These are phyloP conservation scores for Borostomias antarcticus DNA, from an alignment of 2,797 vertebrate species.

Conservation along the genomic window DNA sequence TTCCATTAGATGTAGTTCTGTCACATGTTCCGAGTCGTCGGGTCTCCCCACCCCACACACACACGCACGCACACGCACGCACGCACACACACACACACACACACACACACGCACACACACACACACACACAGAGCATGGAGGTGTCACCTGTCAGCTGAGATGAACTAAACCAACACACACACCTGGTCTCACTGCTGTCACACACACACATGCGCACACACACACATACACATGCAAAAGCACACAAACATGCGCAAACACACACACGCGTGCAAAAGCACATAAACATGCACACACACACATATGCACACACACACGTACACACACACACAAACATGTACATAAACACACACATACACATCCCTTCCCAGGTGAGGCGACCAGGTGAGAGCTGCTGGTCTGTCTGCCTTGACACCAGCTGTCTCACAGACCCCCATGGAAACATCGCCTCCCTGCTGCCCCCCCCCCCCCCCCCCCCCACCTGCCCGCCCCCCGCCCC, in stretches of 20 bases:
- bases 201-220: no score
- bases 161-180: no score
- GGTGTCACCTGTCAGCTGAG: no score
- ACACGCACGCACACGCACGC: not conserved
- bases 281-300: constrained; percentile 3
- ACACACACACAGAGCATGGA: no score
- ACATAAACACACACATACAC: constrained; percentile 7
- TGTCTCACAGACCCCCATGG: constrained; percentile 31
- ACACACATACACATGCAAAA: no score
- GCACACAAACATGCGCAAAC: constrained; percentile 22
- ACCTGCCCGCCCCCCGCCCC: constrained; percentile 1
- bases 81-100: constrained; percentile 1
- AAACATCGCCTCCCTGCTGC: constrained; percentile 13
- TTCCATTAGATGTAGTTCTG: no score
- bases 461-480: not conserved
- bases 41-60: not conserved
- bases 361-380: not conserved
- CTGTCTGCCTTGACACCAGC: constrained; percentile 20
- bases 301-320: not conserved
- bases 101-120: not conserved
- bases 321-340: constrained; percentile 1
- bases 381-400: not conserved
- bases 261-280: not conserved
- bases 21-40: not conserved
- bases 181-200: no score